These are phyloP conservation scores for Ataeniobius toweri DNA, from an alignment of 2,797 vertebrate species.

Conservation along the genomic window DNA sequence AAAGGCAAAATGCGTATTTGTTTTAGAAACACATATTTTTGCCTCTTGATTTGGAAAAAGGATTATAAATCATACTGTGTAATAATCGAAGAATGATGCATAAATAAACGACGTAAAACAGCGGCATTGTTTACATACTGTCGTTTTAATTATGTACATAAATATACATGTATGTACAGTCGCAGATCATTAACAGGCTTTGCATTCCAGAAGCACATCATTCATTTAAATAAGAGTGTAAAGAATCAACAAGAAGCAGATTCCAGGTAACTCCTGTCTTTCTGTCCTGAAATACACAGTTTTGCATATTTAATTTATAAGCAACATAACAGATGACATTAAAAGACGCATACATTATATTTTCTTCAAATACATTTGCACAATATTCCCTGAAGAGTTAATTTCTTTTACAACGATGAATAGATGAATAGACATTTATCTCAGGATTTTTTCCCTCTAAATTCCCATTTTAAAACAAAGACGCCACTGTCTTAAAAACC, in stretches of 20 bases:
- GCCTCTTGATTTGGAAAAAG: neutral
- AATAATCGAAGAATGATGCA: neutral
- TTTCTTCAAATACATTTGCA: slow-evolving; percentile 66
- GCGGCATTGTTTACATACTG: slow-evolving; percentile 54
- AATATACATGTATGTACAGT: slow-evolving; percentile 82
- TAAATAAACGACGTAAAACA: slow-evolving; percentile 36
- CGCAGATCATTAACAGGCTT: slow-evolving; percentile 74
- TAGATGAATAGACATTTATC: slow-evolving; percentile 72
- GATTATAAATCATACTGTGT: neutral
- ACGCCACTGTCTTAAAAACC: slow-evolving; percentile 47
- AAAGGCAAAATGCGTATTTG: neutral
- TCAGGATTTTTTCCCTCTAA: slow-evolving; percentile 71
- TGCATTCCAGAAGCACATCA: slow-evolving; percentile 78
- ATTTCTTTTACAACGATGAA: slow-evolving; percentile 61
- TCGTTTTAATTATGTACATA: slow-evolving; percentile 84
- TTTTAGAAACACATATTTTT: neutral
- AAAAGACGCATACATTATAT: slow-evolving; percentile 56
- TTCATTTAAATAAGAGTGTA: slow-evolving; percentile 56
- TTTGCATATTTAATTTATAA: slow-evolving; percentile 80
- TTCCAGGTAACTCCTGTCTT: slow-evolving; percentile 47
- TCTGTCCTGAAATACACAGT: slow-evolving; percentile 52
- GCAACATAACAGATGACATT: slow-evolving; percentile 66
- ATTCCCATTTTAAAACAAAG: slow-evolving; percentile 60
- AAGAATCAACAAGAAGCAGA: slow-evolving; percentile 68
- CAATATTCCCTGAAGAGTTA: slow-evolving; percentile 77